phyloP scores from a whole-genome alignment of 2,113 vertebrate species.

The Oceanites oceanicus region DNA sequence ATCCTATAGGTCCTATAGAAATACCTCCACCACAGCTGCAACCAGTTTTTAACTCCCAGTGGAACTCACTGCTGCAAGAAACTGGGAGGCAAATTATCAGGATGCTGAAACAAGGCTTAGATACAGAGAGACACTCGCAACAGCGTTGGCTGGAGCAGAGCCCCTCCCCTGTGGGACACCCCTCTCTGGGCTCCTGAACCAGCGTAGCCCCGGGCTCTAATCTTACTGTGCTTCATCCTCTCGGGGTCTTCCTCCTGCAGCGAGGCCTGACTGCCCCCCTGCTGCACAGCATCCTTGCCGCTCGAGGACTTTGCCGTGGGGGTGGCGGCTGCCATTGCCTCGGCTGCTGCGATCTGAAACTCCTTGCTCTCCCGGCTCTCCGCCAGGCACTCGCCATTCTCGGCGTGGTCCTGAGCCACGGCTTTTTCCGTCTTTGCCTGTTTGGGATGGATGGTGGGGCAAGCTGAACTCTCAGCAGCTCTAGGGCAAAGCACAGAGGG shows the following conservation, averaged over 20 bases:
- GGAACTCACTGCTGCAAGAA: background rate
- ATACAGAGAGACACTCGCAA: background rate
- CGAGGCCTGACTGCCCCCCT: constrained; percentile 64
- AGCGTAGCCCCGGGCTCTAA: background rate
- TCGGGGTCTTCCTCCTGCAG: constrained; percentile 89
- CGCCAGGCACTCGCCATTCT: constrained; percentile 82
- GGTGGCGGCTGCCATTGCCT: constrained; percentile 29
- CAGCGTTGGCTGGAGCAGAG: background rate
- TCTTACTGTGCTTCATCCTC: constrained; percentile 96
- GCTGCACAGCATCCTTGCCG: constrained; percentile 73
- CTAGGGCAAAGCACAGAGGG: constrained; percentile 76
- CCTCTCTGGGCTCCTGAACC: background rate
- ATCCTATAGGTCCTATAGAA: background rate
- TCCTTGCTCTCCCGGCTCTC: constrained; percentile 75
- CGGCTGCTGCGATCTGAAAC: constrained; percentile 73
- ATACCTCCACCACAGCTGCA: background rate
- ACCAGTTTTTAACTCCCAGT: background rate
- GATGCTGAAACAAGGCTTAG: background rate
- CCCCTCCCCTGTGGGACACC: accelerated
- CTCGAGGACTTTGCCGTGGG: constrained; percentile 50
- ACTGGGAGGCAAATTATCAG: background rate
- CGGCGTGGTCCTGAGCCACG: constrained; percentile 72
- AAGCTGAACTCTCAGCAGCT: constrained; percentile 81
- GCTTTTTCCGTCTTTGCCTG: constrained; percentile 85
- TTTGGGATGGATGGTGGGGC: constrained; percentile 86